Conservation (phyloP, 2,888 invertebrate species). For the Melinaea marsaeus region DNA sequence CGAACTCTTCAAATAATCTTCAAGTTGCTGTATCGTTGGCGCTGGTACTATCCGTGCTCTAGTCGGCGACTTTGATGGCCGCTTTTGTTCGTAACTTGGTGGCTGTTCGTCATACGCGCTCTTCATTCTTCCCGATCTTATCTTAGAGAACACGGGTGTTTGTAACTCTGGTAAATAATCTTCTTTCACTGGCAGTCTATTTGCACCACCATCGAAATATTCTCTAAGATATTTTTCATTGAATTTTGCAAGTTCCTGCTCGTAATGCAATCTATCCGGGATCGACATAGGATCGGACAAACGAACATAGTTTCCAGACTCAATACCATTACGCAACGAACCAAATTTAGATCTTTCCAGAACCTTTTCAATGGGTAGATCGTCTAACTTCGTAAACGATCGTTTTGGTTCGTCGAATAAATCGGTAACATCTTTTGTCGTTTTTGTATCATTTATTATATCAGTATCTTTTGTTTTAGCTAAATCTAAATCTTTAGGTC, state of each 20-base stretch:
- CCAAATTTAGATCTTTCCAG: conserved; percentile 69
- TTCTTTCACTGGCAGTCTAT: conserved; percentile 60
- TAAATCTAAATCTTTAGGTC: conserved; percentile 62
- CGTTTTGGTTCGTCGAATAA: conserved; percentile 51
- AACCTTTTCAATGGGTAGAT: conserved; percentile 48
- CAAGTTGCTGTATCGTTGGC: conserved; percentile 71
- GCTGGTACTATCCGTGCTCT: conserved; percentile 60
- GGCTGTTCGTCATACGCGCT: conserved; percentile 63
- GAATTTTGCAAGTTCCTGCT: conserved; percentile 67
- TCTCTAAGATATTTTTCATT: conserved; percentile 67
- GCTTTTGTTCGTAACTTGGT: conserved; percentile 56
- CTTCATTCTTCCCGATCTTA: conserved; percentile 60
- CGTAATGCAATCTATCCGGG: conserved; percentile 62
- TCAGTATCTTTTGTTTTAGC: conserved; percentile 42
- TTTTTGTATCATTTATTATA: conserved; percentile 39
- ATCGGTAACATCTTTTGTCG: conserved; percentile 46
- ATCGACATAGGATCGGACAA: conserved; percentile 63
- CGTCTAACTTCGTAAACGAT: conserved; percentile 52
- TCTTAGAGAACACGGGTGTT: conserved; percentile 70
- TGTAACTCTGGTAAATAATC: conserved; percentile 70
- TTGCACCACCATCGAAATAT: conserved; percentile 60
- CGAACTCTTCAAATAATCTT: conserved; percentile 67
- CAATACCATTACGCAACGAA: conserved; percentile 63
- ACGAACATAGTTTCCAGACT: conserved; percentile 62
- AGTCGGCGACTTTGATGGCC: conserved; percentile 57